Evolutionary conservation across 2,113 vertebrate genomes (phyloP).

Genomic region (Romanogobio albipinnatus): DNA sequence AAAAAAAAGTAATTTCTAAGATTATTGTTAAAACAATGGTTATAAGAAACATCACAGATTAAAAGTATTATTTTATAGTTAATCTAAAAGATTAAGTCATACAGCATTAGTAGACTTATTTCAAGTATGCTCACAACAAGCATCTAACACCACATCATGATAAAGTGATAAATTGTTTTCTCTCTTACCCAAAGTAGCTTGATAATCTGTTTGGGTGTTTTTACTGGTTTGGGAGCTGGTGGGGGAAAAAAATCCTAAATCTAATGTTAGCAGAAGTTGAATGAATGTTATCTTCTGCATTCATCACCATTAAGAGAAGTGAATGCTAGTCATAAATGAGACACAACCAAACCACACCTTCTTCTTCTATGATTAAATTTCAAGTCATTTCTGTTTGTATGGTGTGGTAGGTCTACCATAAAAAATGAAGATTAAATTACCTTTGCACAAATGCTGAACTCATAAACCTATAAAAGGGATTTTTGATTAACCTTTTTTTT

Average conservation of each 20-base stretch:
- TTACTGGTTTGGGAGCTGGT: not conserved
- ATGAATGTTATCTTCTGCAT: conserved; percentile 1
- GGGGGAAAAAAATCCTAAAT: not conserved
- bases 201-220: not conserved
- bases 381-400: not conserved
- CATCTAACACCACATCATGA: not conserved
- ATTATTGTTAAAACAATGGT: not conserved
- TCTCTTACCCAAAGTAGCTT: conserved; percentile 24
- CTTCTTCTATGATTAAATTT: not conserved
- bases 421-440: too few species aligned
- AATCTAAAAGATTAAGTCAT: not conserved
- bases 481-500: too few species aligned
- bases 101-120: not conserved
- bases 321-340: not conserved
- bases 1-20: not conserved
- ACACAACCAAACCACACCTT: conserved; percentile 5
- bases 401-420: not conserved
- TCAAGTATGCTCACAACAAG: not conserved
- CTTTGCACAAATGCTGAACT: too few species aligned
- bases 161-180: not conserved
- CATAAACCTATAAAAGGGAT: too few species aligned
- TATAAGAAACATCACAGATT: not conserved
- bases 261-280: not conserved
- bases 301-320: not conserved
- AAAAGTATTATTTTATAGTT: not conserved